Base-by-base conservation (phyloP, 2,113 vertebrate species). In the Chamaetylas fuelleborni region DNA sequence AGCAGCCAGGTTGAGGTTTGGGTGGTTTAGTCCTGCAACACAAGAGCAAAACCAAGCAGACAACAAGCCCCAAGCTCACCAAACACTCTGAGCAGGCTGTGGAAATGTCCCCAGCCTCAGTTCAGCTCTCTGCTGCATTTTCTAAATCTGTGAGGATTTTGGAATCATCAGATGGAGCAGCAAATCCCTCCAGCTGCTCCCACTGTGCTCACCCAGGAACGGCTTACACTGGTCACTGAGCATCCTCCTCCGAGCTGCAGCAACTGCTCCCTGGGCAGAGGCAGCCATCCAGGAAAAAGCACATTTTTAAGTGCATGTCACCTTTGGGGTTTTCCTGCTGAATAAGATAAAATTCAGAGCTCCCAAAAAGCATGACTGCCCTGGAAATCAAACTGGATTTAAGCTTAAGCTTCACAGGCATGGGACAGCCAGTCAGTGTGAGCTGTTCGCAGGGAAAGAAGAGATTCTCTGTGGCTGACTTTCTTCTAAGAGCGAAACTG, bases 1-100 rank as follows among this genome's bases (percentile, higher is more conserved):
- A 13, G n/a, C 43, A 67, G 7, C 61, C 25, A 36, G 29, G 11
- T 16, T 1, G 0, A 0, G 3, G 66, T 76, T 72, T 25, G 58
- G 5, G 25, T 45, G 19, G 5, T 23, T 76, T 36, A 77, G 36
- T 60, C 9, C 28, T 47, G 22, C 28, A 57, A 42, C 23, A 48
- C 14, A 29, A 33, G 24, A 64, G 7, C 8, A 78, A 88, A 93
- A 62, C 6, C 9, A 50, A 56, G 26, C 0, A 2, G 62, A 33
- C 9, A 26, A 13, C 9, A 56, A 82, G 17, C 5, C 25, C 26
- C 25, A 50, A 18, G 10, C 19, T 88, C 50, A 65, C 25, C 60
- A 73, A 70, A 70, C 19, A 13, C 8, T 7, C 8, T 12, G 26
- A 80, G 33, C 29, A 72, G 8, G 11, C n/a, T 45, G 28, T 19